phyloP scores from a whole-genome alignment of 1,140 invertebrate species.

The Trachymyrmex septentrionalis region DNA sequence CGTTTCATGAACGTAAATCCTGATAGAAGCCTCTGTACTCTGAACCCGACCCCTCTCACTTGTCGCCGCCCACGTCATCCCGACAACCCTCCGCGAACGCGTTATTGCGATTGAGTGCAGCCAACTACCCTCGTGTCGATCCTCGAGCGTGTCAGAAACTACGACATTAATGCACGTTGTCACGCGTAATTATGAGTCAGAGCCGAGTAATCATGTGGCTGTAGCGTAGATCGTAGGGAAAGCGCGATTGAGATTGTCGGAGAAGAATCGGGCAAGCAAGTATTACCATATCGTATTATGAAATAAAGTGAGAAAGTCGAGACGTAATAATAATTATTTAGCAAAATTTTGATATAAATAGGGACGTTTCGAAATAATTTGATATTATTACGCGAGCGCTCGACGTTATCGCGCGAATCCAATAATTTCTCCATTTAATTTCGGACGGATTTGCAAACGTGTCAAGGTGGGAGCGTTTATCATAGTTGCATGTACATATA shows the following conservation, averaged over 20 bases:
- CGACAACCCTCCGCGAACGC: conserved; percentile 20
- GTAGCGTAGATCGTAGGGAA: conserved; percentile 6
- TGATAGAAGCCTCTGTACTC: conserved; percentile 39
- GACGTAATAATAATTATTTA: neutral
- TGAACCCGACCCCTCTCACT: conserved; percentile 28
- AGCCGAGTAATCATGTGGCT: neutral
- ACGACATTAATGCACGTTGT: conserved; percentile 56
- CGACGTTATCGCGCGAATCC: conserved; percentile 27
- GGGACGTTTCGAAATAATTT: conserved; percentile 45
- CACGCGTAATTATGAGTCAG: conserved; percentile 51
- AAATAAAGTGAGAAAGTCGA: neutral
- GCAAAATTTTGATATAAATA: conserved; percentile 20
- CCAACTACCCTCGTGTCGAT: conserved; percentile 54
- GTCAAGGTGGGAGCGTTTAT: conserved; percentile 47
- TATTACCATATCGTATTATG: neutral
- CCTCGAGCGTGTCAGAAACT: conserved; percentile 43
- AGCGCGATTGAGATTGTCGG: neutral
- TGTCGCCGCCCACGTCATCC: conserved; percentile 41
- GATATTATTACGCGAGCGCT: neutral
- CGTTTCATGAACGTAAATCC: conserved; percentile 56
- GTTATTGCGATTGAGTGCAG: conserved; percentile 61
- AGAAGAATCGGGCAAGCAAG: neutral
- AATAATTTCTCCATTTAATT: conserved; percentile 61
- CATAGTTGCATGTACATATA: neutral
- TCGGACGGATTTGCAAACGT: conserved; percentile 42